Evolutionary conservation across 2,797 vertebrate species (phyloP), one percentile per base, ranked within the genome.

Genomic region (Falco naumanni): DNA sequence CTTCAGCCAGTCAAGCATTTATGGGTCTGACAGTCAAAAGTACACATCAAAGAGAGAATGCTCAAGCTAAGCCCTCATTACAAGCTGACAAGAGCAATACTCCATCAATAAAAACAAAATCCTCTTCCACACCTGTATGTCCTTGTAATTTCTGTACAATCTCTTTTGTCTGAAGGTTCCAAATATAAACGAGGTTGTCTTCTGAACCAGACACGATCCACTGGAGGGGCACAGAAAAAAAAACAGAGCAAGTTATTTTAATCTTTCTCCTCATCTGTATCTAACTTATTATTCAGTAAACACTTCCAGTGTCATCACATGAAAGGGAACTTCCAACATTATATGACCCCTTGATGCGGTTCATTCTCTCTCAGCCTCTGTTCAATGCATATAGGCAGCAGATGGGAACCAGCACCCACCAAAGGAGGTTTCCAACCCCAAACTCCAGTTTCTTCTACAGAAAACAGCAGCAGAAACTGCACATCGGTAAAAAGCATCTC

Each of bases 151-250:
- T 99, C 99, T 99, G 99, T 96, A 99, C 99, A 1, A 99, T 99
- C 98, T 99, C 99, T 98, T 99, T 99, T 3, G 99, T 99, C 98
- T 99, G 99, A 92, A 99, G 98, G 98, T 99, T 99, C 99, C 99
- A 99, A 94, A 99, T 99, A 78, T 99, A 99, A 94, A 99, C 99
- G 98, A 99, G 98, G 98, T 99, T 99, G 98, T 99, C 99, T 97
- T 99, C 99, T 1, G 99, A 99, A 76, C 99, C 99, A 0, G 99
- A 99, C 93, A 99, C 99, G 1, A 99, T 99, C 99, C 99, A 99
- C 99, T 99, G 92, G 11, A 83, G 5, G 13, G 39, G 15, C 13
- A 94, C 84, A 94, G 28, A 53, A n/a, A 64, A 69, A 54, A 61
- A 12, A 41, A 22, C 43, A 33, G 11, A 24, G 81, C 2, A 56